Conservation (phyloP, 1,140 invertebrate genomes). For the Orussus abietinus region DNA sequence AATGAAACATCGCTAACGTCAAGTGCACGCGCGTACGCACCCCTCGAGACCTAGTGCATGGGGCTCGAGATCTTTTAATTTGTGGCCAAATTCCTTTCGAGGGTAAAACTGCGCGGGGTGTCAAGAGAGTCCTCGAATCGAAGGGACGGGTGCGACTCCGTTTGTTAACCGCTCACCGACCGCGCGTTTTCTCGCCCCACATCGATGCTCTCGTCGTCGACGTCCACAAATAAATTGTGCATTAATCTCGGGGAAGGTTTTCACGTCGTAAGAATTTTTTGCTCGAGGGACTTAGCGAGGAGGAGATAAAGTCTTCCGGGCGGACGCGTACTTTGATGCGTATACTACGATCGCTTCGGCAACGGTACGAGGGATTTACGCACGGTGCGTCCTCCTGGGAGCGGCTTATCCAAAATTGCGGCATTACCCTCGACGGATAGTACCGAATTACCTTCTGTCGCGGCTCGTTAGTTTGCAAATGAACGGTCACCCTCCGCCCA, state of each 20-base stretch:
- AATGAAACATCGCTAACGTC: no score
- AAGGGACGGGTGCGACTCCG: slow-evolving; percentile 27
- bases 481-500: no score
- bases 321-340: no score
- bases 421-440: slow-evolving; percentile 41
- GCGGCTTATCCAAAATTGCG: slow-evolving; percentile 48
- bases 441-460: no score
- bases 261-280: no score
- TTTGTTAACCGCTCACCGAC: slow-evolving; percentile 29
- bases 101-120: slow-evolving; percentile 45
- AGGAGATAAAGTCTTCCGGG: no score
- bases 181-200: slow-evolving; percentile 1
- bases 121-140: slow-evolving; percentile 32
- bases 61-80: slow-evolving; percentile 51
- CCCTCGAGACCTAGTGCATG: slow-evolving; percentile 35
- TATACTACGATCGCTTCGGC: no score
- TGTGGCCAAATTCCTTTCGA: slow-evolving; percentile 52
- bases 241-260: no score
- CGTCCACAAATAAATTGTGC: no score
- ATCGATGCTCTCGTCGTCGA: neutral
- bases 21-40: slow-evolving; percentile 10
- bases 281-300: no score
- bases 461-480: no score
- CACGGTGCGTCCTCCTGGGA: slow-evolving; percentile 52
- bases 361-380: no score